These are phyloP conservation scores for Drosophila bunnanda DNA, from an alignment of 2,888 invertebrate genomes.

Conservation along the genomic window DNA sequence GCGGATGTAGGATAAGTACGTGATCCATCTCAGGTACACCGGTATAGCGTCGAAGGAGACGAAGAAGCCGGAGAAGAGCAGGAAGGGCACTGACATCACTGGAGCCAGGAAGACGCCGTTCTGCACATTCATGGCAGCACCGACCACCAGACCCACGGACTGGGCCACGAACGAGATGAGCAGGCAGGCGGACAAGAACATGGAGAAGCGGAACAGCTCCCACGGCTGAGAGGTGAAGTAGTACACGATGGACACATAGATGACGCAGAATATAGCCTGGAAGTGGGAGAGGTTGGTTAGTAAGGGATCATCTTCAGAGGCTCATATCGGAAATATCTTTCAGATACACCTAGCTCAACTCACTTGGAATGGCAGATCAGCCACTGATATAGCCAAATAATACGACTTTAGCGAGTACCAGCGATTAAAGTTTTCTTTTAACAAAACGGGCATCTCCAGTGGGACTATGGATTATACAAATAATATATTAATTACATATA, in stretches of 20 bases:
- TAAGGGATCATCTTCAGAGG: background rate
- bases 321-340: background rate
- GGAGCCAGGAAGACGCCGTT: conserved; percentile 98
- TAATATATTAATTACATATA: background rate
- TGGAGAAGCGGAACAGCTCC: conserved; percentile 91
- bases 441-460: conserved; percentile 96
- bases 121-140: conserved; percentile 97
- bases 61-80: conserved; percentile 98
- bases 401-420: conserved; percentile 98
- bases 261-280: conserved; percentile 96
- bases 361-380: conserved; percentile 99
- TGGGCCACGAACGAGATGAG: conserved; percentile 97
- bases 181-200: conserved; percentile 95
- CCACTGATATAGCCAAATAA: conserved; percentile 97
- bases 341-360: conserved; percentile 42
- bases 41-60: conserved; percentile 98
- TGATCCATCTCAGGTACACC: conserved; percentile 96
- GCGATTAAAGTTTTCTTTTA: conserved; percentile 97
- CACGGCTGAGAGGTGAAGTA: conserved; percentile 97
- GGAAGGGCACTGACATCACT: conserved; percentile 97
- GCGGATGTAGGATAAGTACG: conserved; percentile 96
- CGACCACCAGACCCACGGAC: conserved; percentile 96
- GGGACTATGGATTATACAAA: conserved; percentile 88
- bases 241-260: conserved; percentile 97
- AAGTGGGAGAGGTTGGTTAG: conserved; percentile 37